Evolutionary conservation across 2,113 vertebrate species (phyloP), one percentile per base, ranked within the genome.

Genomic region (Pelobates fuscus): DNA sequence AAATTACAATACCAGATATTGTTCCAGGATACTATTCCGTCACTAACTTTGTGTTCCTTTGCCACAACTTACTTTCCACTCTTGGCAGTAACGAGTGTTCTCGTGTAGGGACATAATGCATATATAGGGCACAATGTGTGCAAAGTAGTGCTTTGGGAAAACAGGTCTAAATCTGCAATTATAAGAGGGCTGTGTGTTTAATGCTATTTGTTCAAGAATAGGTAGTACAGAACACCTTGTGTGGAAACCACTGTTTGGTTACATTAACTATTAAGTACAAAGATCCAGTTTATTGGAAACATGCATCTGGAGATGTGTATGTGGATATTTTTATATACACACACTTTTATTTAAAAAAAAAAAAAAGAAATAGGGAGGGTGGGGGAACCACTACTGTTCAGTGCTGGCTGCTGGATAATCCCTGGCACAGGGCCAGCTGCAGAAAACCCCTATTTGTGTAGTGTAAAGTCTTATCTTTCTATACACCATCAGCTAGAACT

Each of bases 401-500:
- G n/a, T n/a, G n/a, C n/a, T n/a, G n/a, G n/a, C n/a, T n/a, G n/a
- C n/a, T n/a, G n/a, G n/a, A n/a, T n/a, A n/a, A n/a, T n/a, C n/a
- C n/a, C n/a, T n/a, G n/a, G n/a, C n/a, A n/a, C n/a, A 37, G 2
- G 14, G 41, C 32, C 72, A 67, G 63, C 71, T 75, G 63, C 71
- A 58, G 20, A 21, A 8, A 5, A 5, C n/a, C 52, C 52, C 25
- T 43, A n/a, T 67, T 66, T 59, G 25, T 59, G 62, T 18, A 65
- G 32, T 26, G 65, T 18, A 58, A 25, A 74, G 26, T 24, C 30
- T 2, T 8, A 37, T 44, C 52, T 57, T 25, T 67, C 82, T 79
- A 84, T 86, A 85, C 81, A 76, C 84, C 77, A 78, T 67, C 61
- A 70, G 71, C 54, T 71, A 86, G 70, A 85, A 82, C 73, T 63